These are phyloP conservation scores for Murina feae DNA, from an alignment of 2,113 vertebrate species.

Conservation along the genomic window DNA sequence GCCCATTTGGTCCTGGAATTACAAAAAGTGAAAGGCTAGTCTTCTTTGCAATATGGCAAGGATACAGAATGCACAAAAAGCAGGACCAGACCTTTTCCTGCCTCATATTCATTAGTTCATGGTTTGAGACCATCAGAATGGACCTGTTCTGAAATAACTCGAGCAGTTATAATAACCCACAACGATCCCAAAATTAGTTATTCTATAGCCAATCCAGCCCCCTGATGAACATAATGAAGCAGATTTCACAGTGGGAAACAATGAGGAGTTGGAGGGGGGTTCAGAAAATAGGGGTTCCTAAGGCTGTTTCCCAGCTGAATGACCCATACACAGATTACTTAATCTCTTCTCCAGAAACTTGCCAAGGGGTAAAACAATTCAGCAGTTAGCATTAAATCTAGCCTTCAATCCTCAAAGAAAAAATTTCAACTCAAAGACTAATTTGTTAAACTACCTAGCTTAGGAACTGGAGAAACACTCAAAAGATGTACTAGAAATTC, in stretches of 20 bases:
- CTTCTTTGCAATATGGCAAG: background rate
- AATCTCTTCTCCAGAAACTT: conserved; percentile 26
- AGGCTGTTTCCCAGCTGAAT: conserved; percentile 19
- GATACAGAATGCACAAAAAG: background rate
- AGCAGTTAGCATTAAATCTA: background rate
- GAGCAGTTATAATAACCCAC: background rate
- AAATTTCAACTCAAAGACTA: conserved; percentile 3
- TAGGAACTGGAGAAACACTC: background rate
- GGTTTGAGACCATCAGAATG: conserved; percentile 2
- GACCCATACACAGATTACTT: conserved; percentile 15
- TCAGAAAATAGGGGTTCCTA: background rate
- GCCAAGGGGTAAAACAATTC: background rate
- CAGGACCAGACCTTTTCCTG: background rate
- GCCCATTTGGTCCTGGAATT: background rate
- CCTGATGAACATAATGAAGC: conserved; percentile 18
- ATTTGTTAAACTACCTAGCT: conserved; percentile 19
- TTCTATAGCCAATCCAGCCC: background rate
- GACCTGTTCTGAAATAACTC: conserved; percentile 15
- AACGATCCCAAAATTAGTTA: conserved; percentile 17
- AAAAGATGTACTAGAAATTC: conserved; percentile 41
- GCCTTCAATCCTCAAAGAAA: background rate
- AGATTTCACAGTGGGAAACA: conserved; percentile 31
- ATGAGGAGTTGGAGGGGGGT: background rate
- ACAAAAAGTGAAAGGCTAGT: background rate
- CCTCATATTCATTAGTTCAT: background rate